Evolutionary conservation across 2,797 vertebrate species (phyloP).

Genomic region (Gobio occitaniae): DNA sequence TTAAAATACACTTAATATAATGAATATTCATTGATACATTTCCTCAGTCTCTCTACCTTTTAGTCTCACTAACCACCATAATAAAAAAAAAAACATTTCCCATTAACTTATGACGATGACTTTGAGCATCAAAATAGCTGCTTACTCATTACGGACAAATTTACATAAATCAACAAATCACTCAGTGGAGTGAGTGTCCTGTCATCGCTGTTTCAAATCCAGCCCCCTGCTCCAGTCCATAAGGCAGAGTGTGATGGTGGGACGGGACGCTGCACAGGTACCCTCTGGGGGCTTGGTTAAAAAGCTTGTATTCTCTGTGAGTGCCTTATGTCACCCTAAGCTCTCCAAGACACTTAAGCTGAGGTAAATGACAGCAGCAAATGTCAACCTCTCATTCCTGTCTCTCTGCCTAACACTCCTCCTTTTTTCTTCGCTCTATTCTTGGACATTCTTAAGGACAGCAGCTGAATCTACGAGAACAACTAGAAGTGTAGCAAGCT

Average conservation of each 20-base stretch:
- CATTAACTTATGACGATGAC: background rate
- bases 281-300: slow-evolving; percentile 27
- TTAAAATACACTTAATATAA: background rate
- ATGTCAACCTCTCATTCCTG: slow-evolving; percentile 57
- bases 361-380: slow-evolving; percentile 72
- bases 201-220: slow-evolving; percentile 36
- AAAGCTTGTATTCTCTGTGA: slow-evolving; percentile 30
- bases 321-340: slow-evolving; percentile 59
- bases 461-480: slow-evolving; percentile 67
- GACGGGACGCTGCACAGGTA: background rate
- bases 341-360: slow-evolving; percentile 49
- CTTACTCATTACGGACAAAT: background rate
- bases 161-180: slow-evolving; percentile 30
- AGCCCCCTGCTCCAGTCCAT: slow-evolving; percentile 18
- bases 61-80: background rate
- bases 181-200: background rate
- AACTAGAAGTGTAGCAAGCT: slow-evolving; percentile 63
- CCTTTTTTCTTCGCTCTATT: slow-evolving; percentile 70
- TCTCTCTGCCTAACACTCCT: slow-evolving; percentile 39
- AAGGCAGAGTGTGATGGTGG: background rate
- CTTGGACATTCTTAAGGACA: slow-evolving; percentile 66
- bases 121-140: background rate
- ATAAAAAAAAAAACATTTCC: background rate
- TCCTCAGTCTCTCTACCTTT: background rate
- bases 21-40: background rate